Percentiles rank a stretch among this genome's conserved stretches.
Conservation (phyloP, 2,113 vertebrate species). For the Halichoerus grypus region DNA sequence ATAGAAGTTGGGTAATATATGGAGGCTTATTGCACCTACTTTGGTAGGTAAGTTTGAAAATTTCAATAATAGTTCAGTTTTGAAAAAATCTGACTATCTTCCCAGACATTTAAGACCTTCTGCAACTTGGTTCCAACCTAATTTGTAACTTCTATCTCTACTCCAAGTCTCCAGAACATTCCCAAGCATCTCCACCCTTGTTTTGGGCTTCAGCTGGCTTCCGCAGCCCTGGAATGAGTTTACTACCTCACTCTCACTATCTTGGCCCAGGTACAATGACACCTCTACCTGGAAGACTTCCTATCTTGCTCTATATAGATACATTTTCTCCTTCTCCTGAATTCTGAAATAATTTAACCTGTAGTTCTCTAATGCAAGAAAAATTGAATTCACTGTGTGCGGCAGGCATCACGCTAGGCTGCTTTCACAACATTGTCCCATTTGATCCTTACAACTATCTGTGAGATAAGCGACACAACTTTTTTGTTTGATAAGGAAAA, state of each 20-base stretch:
- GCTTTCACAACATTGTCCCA: not conserved
- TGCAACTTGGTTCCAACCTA: not conserved
- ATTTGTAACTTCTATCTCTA: not conserved
- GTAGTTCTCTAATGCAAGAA: not conserved
- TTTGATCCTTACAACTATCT: not conserved
- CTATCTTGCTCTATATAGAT: not conserved
- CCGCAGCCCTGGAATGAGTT: not conserved
- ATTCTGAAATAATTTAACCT: not conserved
- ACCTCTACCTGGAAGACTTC: not conserved
- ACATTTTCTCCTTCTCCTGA: not conserved
- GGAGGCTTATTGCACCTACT: not conserved
- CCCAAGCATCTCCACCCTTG: fast-evolving
- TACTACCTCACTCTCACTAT: not conserved
- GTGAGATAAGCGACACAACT: not conserved
- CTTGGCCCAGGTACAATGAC: not conserved
- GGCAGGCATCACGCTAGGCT: not conserved
- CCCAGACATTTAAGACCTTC: not conserved
- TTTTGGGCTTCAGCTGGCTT: not conserved
- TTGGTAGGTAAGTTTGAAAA: not conserved
- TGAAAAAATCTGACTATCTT: not conserved
- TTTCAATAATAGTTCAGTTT: not conserved
- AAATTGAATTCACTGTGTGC: not conserved
- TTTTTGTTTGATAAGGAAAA: slow-evolving; percentile 27
- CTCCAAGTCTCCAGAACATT: not conserved
- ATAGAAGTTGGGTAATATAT: not conserved